These are phyloP conservation scores for Malthinus flaveolus DNA, from an alignment of 2,888 invertebrate genomes.

Conservation along the genomic window DNA sequence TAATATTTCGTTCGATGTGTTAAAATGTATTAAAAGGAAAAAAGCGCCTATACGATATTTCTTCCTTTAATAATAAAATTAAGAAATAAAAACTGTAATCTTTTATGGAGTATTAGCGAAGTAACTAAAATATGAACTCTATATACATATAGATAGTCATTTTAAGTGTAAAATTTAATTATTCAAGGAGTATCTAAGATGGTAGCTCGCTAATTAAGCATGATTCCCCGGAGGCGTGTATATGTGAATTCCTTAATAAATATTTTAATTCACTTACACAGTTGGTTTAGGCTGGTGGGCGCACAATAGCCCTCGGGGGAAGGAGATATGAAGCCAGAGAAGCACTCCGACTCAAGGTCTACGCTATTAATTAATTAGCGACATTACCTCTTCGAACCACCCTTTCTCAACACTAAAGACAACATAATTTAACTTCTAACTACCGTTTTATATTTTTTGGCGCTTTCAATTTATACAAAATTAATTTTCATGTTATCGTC, in stretches of 20 bases:
- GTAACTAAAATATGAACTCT: slow-evolving; percentile 10
- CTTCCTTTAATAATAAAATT: too few relatives aligned
- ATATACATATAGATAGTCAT: slow-evolving; percentile 40
- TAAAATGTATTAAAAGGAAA: too few relatives aligned
- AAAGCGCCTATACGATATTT: background rate
- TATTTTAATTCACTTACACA: slow-evolving; percentile 56
- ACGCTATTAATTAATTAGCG: slow-evolving; percentile 54
- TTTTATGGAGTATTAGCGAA: slow-evolving; percentile 6
- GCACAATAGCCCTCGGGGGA: slow-evolving; percentile 51
- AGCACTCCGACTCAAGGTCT: slow-evolving; percentile 48
- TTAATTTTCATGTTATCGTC: too few relatives aligned
- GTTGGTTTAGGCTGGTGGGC: slow-evolving; percentile 53
- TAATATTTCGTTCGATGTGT: too few relatives aligned
- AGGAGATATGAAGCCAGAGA: slow-evolving; percentile 49
- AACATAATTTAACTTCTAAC: slow-evolving; percentile 34
- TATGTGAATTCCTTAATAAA: slow-evolving; percentile 56
- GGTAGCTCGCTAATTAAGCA: slow-evolving; percentile 50
- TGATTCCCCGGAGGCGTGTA: slow-evolving; percentile 48
- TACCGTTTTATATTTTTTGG: slow-evolving; percentile 3
- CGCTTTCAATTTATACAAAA: background rate
- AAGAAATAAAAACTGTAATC: slow-evolving; percentile 1
- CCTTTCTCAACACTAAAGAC: slow-evolving; percentile 25
- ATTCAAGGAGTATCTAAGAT: slow-evolving; percentile 50
- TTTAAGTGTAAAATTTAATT: slow-evolving; percentile 45
- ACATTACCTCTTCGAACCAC: slow-evolving; percentile 47